These are phyloP conservation scores for Rhincodon typus DNA, from an alignment of 2,797 vertebrate genomes.

Conservation along the genomic window DNA sequence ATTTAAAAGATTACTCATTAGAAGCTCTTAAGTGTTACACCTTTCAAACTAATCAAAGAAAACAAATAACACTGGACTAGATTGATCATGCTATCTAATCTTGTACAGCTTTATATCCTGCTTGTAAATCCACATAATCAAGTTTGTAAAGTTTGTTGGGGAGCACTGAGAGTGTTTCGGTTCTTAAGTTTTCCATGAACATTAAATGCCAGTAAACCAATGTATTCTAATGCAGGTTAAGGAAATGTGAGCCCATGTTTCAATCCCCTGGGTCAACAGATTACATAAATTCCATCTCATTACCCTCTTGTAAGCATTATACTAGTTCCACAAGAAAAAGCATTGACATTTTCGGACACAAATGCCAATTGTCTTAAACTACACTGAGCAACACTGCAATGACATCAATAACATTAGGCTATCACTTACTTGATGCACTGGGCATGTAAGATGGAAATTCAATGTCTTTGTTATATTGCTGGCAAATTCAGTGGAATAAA, in stretches of 20 bases:
- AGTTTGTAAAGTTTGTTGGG: neutral
- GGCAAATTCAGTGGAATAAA: constrained; percentile 8
- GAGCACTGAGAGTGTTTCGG: neutral
- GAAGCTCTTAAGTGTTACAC: neutral
- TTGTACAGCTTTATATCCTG: neutral
- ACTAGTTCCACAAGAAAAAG: neutral
- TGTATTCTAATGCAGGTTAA: neutral
- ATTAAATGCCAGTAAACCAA: constrained; percentile 29
- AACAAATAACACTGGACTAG: neutral
- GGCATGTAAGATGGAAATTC: neutral
- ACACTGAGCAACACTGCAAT: neutral
- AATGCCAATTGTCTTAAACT: neutral
- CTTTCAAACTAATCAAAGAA: neutral
- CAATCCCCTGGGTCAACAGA: constrained; percentile 4
- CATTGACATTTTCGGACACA: neutral
- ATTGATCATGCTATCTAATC: neutral
- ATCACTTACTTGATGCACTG: neutral
- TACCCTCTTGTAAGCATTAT: neutral
- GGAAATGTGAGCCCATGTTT: neutral
- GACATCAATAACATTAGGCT: neutral
- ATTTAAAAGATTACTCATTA: neutral
- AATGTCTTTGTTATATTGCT: neutral
- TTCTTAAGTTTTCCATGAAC: neutral
- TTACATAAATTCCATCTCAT: constrained; percentile 31
- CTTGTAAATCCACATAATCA: neutral